Evolutionary conservation across 2,797 vertebrate genomes (phyloP).

Genomic region (Rhynchotus rufescens): DNA sequence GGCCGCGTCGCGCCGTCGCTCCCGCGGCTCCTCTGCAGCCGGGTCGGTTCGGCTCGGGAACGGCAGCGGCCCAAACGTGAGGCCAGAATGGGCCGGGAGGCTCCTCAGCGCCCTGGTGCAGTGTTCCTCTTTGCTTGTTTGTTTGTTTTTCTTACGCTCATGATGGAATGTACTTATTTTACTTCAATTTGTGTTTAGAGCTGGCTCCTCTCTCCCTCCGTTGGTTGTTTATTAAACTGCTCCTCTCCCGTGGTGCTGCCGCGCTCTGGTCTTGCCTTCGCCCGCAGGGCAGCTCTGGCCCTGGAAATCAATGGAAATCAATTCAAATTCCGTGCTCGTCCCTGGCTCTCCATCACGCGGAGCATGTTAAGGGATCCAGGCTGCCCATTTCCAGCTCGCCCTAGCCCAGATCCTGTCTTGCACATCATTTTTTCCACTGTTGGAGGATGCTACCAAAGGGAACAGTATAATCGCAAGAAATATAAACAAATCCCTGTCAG

Average conservation of each 20-base stretch:
- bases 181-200: slow-evolving; percentile 44
- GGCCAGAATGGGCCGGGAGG: background rate
- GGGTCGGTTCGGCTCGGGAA: background rate
- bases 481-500: background rate
- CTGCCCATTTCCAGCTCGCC: background rate
- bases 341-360: no score
- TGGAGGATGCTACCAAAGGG: background rate
- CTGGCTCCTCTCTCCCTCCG: slow-evolving; percentile 45
- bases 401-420: slow-evolving; percentile 29
- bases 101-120: background rate
- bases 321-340: no score
- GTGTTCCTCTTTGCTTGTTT: background rate
- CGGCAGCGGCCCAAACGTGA: background rate
- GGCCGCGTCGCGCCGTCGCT: background rate
- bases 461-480: background rate
- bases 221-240: slow-evolving; percentile 74
- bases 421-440: background rate
- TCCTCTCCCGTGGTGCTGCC: slow-evolving; percentile 58
- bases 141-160: slow-evolving; percentile 5
- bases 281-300: background rate
- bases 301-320: no score
- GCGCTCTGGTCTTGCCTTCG: background rate
- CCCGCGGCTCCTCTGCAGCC: background rate
- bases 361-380: no score
- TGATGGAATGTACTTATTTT: slow-evolving; percentile 21